A percentile compares a stretch with the other conserved stretches of the same genome.
Conservation (phyloP, 2,113 vertebrate species). For the Oncorhynchus masou region DNA sequence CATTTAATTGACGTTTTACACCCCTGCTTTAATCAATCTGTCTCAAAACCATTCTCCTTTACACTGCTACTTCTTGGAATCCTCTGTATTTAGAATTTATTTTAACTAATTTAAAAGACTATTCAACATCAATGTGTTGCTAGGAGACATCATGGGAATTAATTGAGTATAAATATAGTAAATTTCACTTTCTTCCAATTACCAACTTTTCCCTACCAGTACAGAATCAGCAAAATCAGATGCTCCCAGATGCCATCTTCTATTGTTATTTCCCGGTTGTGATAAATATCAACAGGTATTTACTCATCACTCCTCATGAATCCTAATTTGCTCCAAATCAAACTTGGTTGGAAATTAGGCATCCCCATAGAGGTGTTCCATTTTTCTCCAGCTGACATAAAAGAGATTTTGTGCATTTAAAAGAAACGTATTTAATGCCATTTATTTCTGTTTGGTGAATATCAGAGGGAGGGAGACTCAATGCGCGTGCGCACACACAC, state of each 20-base stretch:
- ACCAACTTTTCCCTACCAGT: background rate
- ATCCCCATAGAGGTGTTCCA: constrained; percentile 28
- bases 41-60: too few relatives aligned
- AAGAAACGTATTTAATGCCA: background rate
- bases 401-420: constrained; percentile 18
- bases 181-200: background rate
- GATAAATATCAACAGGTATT: constrained; percentile 24
- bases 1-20: too few relatives aligned
- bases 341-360: background rate
- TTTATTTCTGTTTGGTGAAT: background rate
- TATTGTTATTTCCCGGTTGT: constrained; percentile 12
- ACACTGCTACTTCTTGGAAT: too few relatives aligned
- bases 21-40: too few relatives aligned
- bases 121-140: background rate
- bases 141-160: background rate
- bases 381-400: constrained; percentile 6
- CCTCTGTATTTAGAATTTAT: background rate
- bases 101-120: background rate
- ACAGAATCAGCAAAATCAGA: background rate
- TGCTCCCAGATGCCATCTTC: background rate
- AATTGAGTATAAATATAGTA: background rate
- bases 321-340: constrained; percentile 33
- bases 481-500: too few relatives aligned
- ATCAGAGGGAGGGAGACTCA: background rate
- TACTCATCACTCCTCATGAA: constrained; percentile 27